Conservation (phyloP, 2,888 invertebrate species). For the Pseudoips prasinana region DNA sequence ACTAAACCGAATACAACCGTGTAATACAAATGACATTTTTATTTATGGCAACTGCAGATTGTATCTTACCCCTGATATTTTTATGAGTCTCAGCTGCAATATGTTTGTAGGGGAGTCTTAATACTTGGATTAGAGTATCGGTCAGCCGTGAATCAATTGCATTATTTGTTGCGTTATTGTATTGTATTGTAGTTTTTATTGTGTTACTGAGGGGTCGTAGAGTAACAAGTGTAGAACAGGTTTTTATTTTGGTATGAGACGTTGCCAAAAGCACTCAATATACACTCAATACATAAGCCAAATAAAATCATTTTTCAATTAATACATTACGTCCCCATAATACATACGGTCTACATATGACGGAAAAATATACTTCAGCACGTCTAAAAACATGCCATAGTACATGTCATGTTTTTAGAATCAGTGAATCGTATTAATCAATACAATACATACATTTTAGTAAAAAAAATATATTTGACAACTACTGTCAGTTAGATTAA, state of each 20-base stretch:
- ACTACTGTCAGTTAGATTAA: too few relatives aligned
- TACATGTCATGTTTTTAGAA: too few relatives aligned
- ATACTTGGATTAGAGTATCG: slow-evolving; percentile 59
- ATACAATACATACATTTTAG: too few relatives aligned
- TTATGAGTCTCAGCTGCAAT: slow-evolving; percentile 61
- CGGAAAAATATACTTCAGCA: too few relatives aligned
- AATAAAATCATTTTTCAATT: too few relatives aligned
- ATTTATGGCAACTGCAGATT: slow-evolving; percentile 36
- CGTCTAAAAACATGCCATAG: too few relatives aligned
- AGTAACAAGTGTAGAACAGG: slow-evolving; percentile 26
- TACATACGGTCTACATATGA: too few relatives aligned
- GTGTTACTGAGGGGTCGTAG: slow-evolving; percentile 2
- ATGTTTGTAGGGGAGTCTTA: slow-evolving; percentile 54
- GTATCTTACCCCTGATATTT: slow-evolving; percentile 31
- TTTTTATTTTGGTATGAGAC: slow-evolving; percentile 3
- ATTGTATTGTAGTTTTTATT: slow-evolving; percentile 49
- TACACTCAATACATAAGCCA: too few relatives aligned
- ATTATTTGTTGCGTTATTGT: slow-evolving; percentile 50
- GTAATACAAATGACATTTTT: slow-evolving; percentile 30
- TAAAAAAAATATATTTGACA: too few relatives aligned
- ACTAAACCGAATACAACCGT: slow-evolving; percentile 17
- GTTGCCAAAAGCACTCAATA: too few relatives aligned
- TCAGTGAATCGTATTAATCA: too few relatives aligned
- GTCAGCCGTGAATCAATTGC: slow-evolving; percentile 64
- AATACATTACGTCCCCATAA: too few relatives aligned